Base-by-base conservation (phyloP, 2,888 invertebrate species). In the Eupithecia exiguata region DNA sequence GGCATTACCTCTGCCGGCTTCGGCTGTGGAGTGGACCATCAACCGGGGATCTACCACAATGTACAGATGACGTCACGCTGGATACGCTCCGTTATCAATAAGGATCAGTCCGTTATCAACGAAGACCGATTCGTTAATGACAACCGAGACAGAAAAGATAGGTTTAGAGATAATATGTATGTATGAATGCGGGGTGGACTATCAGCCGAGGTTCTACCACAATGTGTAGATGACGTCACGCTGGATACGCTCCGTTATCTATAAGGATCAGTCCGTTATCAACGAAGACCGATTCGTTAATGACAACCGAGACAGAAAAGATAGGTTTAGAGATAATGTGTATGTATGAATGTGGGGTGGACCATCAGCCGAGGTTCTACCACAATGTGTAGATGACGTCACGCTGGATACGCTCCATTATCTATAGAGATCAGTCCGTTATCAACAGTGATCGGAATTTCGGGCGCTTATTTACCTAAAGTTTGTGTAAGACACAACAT, bases 1-100 rank as follows among this genome's bases (percentile, higher is more conserved):
- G 98, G 98, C 18, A 97, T 98, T 78, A 97, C 97, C 0, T 97
- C 97, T 38, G 97, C 97, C 0, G 98, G 98, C 9, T 98, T 97
- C 87, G 97, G 97, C 67, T 98, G 97, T 86, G 97, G 97, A 0
- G 97, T 97, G 18, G 97, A 97, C 84, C 96, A 97, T 84, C 98
- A 98, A 88, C 97, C 98, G 0, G 97, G 97, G 9, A 93, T 96
- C 36, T 36, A 36, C 36, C 36, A 36, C 36, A 36, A 36, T 9
- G 36, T 36, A 5, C 36, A 36, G 36, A 36, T 36, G 36, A 38
- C 92, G 30, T 30, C 30, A 30, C 30, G 94, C 77, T 97, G 97
- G 97, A 97, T 97, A 74, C 93, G 94, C 78, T 35, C 63, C 36
- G 36, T 65, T n/a, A 65, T 65, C 25, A 21, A 58, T 10, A 1